These are phyloP conservation scores for Verasper variegatus DNA, from an alignment of 2,113 vertebrate genomes.

Conservation along the genomic window DNA sequence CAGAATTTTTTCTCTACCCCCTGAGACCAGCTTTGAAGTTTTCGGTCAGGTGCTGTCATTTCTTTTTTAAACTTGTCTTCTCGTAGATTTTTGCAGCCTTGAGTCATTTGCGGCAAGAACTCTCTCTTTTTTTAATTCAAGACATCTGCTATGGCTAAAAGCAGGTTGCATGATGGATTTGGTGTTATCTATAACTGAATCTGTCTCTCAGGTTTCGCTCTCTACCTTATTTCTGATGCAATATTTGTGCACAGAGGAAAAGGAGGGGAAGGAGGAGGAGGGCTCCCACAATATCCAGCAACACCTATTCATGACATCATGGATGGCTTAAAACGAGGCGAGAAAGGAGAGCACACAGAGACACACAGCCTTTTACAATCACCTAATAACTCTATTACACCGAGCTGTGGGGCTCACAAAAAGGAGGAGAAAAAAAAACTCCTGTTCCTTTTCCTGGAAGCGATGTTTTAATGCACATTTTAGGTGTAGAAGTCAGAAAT, in stretches of 20 bases:
- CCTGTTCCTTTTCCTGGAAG: constrained; percentile 82
- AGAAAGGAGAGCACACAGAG: constrained; percentile 77
- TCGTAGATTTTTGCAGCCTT: constrained; percentile 72
- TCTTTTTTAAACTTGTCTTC: constrained; percentile 60
- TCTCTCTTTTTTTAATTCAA: constrained; percentile 67
- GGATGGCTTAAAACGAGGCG: constrained; percentile 79
- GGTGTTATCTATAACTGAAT: constrained; percentile 79
- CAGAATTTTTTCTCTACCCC: constrained; percentile 65
- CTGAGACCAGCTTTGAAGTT: constrained; percentile 81
- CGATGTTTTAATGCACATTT: constrained; percentile 83
- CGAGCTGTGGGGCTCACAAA: constrained; percentile 78
- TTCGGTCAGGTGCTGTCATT: constrained; percentile 78
- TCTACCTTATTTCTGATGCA: constrained; percentile 70
- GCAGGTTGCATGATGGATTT: constrained; percentile 75
- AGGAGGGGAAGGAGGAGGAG: constrained; percentile 40
- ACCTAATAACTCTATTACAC: constrained; percentile 87
- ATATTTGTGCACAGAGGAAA: constrained; percentile 66
- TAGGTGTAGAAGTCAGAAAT: constrained; percentile 86
- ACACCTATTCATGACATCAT: constrained; percentile 86
- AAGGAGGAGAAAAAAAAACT: constrained; percentile 60
- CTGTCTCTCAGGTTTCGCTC: constrained; percentile 65
- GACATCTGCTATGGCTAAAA: constrained; percentile 77
- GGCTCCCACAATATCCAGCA: constrained; percentile 75
- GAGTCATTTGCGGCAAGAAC: constrained; percentile 63
- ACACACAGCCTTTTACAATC: constrained; percentile 83